Base-by-base conservation (phyloP, 2,888 invertebrate genomes). In the Mystacides longicornis region DNA sequence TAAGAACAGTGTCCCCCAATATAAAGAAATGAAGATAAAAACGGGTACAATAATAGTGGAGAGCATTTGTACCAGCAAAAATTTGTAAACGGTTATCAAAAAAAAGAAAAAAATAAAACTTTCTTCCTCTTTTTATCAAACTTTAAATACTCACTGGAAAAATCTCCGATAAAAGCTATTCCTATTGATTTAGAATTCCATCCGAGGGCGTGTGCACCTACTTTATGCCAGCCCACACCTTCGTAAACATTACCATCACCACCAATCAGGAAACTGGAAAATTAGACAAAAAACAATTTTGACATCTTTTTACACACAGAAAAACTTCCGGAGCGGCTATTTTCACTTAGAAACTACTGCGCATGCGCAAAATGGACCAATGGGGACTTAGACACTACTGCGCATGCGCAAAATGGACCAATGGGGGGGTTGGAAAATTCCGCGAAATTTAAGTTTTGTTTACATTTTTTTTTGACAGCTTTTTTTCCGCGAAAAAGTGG, bases 241-340 rank as follows among this genome's bases (percentile, higher is more conserved):
- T 81, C 80, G 61, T 80, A 82, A 16, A 81, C 67, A 16, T 74
- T 69, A 42, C 81, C 81, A 65, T 81, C 81, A 46, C 75, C 75
- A 5, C 80, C 81, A 61, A 81, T 73, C 59, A 81, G 57, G 52
- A 78, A 79, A 55, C 76, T 78, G 51, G 18, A 55, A 48, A 11
- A 16, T 31, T n/a, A n/a, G n/a, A n/a, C n/a, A n/a, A n/a, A 7
- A 27, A 11, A 27, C 27, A 27, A 27, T 27, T 7, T 5, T 27
- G 27, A 27, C 5, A 27, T 7, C 27, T 7, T 11, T 7, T 27
- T 27, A 27, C 27, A 31, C 31, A 9, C 14, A 14, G 7, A 31
- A 31, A 7, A 9, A 31, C 7, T 31, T 7, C 14, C n/a, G n/a
- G n/a, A n/a, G n/a, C n/a, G n/a, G n/a, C n/a, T n/a, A n/a, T n/a